Percentiles rank a stretch among this genome's conserved stretches.
These are phyloP conservation scores for Diadophis punctatus DNA, from an alignment of 2,113 vertebrate genomes.

Conservation along the genomic window DNA sequence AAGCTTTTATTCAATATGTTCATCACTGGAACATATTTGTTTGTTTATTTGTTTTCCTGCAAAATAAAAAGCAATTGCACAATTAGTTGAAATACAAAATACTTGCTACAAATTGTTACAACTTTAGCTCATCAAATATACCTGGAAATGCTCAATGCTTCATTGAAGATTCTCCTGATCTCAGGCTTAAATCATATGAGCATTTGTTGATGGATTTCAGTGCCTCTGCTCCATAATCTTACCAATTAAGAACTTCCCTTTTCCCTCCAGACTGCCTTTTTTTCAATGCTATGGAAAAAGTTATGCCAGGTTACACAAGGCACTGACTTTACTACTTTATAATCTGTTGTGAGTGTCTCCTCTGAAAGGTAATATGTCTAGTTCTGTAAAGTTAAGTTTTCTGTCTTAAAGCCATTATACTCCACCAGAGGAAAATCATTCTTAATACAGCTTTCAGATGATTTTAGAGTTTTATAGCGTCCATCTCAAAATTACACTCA, in stretches of 20 bases:
- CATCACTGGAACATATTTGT: not conserved
- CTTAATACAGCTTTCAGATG: not conserved
- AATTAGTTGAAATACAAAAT: not conserved
- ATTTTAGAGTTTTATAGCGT: not conserved
- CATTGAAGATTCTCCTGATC: not conserved
- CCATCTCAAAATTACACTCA: not conserved
- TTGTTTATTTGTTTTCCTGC: not conserved
- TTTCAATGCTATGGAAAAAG: not conserved
- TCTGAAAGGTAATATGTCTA: not conserved
- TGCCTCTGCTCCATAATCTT: not conserved
- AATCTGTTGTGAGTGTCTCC: not conserved
- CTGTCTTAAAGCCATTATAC: not conserved
- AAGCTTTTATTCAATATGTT: not conserved
- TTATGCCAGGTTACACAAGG: not conserved
- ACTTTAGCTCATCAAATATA: not conserved
- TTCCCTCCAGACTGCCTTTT: not conserved
- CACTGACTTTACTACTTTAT: not conserved
- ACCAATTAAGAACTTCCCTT: not conserved
- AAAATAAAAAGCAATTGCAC: not conserved
- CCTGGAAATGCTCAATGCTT: not conserved
- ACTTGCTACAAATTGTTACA: not conserved
- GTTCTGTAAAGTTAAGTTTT: not conserved
- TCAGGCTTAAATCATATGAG: too few species aligned
- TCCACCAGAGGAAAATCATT: not conserved
- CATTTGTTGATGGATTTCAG: not conserved